These are phyloP conservation scores for Eulithis prunata DNA, from an alignment of 2,888 invertebrate species.

Conservation along the genomic window DNA sequence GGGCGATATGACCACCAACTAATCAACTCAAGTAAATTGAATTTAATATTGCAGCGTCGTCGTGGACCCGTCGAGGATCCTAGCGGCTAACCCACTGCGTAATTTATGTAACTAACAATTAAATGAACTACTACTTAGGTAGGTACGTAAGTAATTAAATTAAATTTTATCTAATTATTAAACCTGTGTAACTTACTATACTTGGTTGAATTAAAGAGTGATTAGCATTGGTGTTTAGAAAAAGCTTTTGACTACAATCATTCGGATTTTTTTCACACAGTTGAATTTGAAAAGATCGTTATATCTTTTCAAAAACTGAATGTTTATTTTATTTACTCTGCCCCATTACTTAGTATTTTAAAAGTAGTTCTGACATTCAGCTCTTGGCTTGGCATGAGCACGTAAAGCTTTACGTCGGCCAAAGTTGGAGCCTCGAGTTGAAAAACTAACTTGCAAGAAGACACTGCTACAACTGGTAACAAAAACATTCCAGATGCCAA, in stretches of 20 bases:
- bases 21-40: conserved; percentile 40
- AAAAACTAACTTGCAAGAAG: conserved; percentile 67
- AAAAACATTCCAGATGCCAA: conserved; percentile 79
- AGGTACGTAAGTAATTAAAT: not conserved
- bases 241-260: too few species aligned
- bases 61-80: conserved; percentile 27
- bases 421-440: conserved; percentile 47
- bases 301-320: too few species aligned
- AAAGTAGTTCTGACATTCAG: conserved; percentile 1
- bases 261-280: too few species aligned
- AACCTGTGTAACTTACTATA: too few species aligned
- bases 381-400: conserved; percentile 23
- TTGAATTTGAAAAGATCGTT: too few species aligned
- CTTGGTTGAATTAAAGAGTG: too few species aligned
- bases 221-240: too few species aligned
- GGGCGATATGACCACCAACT: conserved; percentile 36
- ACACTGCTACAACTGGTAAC: conserved; percentile 65
- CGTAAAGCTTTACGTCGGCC: conserved; percentile 20
- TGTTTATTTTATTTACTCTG: not conserved
- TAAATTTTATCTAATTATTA: not conserved
- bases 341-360: not conserved
- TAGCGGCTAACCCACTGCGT: conserved; percentile 13
- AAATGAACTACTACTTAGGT: not conserved
- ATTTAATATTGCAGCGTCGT: conserved; percentile 36
- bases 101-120: conserved; percentile 22